Evolutionary conservation across 2,113 vertebrate genomes (phyloP), one percentile per base, ranked within the genome.

Genomic region (Notarius quadriscutis): DNA sequence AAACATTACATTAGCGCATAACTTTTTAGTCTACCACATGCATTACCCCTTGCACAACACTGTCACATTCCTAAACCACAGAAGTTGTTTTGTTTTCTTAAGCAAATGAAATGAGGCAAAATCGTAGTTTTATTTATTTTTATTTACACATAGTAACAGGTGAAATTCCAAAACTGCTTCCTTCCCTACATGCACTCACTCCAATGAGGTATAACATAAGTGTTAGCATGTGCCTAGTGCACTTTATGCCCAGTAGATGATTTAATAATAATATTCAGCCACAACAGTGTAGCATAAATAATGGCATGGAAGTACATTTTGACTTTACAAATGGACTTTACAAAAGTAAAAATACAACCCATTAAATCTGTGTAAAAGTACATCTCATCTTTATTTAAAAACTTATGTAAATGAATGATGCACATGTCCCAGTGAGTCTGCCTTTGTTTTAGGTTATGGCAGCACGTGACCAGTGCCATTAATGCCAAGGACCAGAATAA

Each of bases 391-490:
- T 41, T 27, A 34, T 7, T 30, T 17, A 17, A 71, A 71, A 71
- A 34, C 27, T 7, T 71, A 2, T 2, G 27, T 69, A 30, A 41
- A 72, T 7, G 69, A 72, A 48, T 72, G 30, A 9, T 72, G 58
- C 5, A 41, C 62, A 60, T 25, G 25, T 27, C 58, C n/a, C 25
- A 17, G 17, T 69, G 3, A 51, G n/a, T 27, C 18, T 12, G 18
- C 86, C 83, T 67, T 87, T 65, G 67, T 0, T 89, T 30, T 91
- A 99, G 98, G 91, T 95, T 99, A 85, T 99, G 98, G 98, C 97
- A 95, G 92, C 96, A 96, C 0, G 98, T 99, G 91, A 98, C 97
- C 88, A 96, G 92, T 75, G 98, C 98, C 89, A 99, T 99, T 89
- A 71, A 91, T 79, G 96, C 96, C 71, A 96, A 95, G 0, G 97